Evolutionary conservation across 2,113 vertebrate species (phyloP).

Genomic region (Sinocyclocheilus anshuiensis): DNA sequence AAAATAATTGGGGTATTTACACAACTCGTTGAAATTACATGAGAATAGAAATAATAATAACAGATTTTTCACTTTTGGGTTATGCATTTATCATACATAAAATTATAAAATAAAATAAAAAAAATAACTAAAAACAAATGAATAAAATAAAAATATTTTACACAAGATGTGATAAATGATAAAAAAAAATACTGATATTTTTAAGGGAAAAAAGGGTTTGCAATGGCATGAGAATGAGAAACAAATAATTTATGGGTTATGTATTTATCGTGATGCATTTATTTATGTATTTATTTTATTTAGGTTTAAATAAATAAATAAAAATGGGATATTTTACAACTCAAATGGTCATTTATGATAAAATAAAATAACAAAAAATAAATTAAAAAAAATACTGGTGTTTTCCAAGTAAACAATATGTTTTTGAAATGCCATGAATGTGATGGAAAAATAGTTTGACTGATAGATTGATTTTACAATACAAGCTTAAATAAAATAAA

Average conservation of each 20-base stretch:
- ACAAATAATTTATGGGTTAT: too few species aligned
- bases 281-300: neutral
- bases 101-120: too few species aligned
- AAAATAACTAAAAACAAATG: too few species aligned
- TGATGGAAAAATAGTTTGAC: neutral
- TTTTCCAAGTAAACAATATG: neutral
- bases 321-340: neutral
- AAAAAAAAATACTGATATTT: too few species aligned
- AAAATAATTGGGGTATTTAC: neutral
- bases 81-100: too few species aligned
- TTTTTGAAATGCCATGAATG: neutral
- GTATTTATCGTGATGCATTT: too few species aligned
- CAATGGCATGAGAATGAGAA: too few species aligned
- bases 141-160: neutral
- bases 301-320: neutral
- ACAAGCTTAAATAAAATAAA: neutral
- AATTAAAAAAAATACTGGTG: neutral
- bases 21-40: too few species aligned
- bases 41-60: too few species aligned
- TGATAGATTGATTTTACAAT: neutral
- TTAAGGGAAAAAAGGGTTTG: too few species aligned
- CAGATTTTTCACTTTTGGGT: too few species aligned
- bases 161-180: neutral
- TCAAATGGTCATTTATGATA: neutral
- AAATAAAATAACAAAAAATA: too few species aligned